Conservation (phyloP, 1,140 invertebrate species). For the Plectus sambesii region DNA sequence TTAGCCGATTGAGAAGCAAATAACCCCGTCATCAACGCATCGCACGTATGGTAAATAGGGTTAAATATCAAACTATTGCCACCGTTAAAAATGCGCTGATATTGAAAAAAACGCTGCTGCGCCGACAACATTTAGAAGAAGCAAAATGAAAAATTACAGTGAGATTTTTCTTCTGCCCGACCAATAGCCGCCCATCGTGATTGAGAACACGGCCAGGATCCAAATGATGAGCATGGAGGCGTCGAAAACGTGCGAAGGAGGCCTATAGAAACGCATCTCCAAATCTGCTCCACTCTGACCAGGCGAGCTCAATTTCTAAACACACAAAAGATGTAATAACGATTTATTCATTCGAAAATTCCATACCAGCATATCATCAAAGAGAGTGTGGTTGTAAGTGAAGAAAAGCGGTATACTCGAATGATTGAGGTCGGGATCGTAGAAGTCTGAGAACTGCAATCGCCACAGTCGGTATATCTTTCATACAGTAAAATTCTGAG, state of each 20-base stretch:
- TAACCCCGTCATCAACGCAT: too few species aligned
- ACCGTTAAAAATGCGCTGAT: too few species aligned
- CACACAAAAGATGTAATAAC: too few species aligned
- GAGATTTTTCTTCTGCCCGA: constrained; percentile 10
- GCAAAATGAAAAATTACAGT: too few species aligned
- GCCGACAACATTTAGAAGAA: too few species aligned
- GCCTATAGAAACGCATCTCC: constrained; percentile 31
- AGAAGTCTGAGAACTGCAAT: constrained; percentile 37
- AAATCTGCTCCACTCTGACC: constrained; percentile 5
- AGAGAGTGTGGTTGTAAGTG: constrained; percentile 26
- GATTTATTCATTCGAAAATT: background rate
- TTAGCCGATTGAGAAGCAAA: too few species aligned
- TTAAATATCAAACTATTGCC: too few species aligned
- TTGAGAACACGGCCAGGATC: constrained; percentile 27
- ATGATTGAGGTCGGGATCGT: constrained; percentile 32
- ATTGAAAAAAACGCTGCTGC: too few species aligned
- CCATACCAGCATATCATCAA: constrained; percentile 1
- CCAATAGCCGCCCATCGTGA: constrained; percentile 23
- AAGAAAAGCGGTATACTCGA: constrained; percentile 24
- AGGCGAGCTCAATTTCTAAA: background rate
- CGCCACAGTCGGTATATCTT: background rate
- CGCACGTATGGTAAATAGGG: too few species aligned
- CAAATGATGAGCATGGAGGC: constrained; percentile 23
- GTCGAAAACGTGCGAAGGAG: constrained; percentile 18
- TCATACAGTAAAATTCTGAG: background rate